Conservation (phyloP, 2,888 invertebrate species). For the Cabera pusaria region DNA sequence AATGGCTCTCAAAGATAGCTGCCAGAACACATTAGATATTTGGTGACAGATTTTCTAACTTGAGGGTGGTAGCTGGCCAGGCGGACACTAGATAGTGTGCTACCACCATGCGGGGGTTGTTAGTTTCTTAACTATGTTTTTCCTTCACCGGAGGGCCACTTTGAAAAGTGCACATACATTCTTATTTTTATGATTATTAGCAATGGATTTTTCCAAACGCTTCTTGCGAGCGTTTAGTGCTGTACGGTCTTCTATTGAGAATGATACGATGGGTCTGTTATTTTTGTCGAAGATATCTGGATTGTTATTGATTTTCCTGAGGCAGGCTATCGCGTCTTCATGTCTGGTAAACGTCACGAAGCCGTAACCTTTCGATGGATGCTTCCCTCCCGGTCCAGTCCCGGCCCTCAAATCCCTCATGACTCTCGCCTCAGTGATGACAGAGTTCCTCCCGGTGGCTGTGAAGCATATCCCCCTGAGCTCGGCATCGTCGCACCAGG, state of each 20-base stretch:
- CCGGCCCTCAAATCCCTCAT: constrained; percentile 91
- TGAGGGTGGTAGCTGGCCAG: too few species aligned
- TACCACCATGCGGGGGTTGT: too few species aligned
- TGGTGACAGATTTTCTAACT: too few species aligned
- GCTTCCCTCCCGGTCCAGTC: constrained; percentile 83
- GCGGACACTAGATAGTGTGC: too few species aligned
- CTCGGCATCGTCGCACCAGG: constrained; percentile 87
- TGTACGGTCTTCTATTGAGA: constrained; percentile 95
- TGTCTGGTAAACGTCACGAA: constrained; percentile 96
- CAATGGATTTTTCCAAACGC: constrained; percentile 88
- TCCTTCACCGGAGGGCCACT: too few species aligned
- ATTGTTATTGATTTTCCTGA: constrained; percentile 96
- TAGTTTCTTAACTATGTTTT: too few species aligned
- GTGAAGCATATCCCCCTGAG: constrained; percentile 87
- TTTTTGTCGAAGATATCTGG: constrained; percentile 91
- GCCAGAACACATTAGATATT: too few species aligned
- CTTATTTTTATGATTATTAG: too few species aligned
- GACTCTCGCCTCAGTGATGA: constrained; percentile 92
- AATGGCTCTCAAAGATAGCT: too few species aligned
- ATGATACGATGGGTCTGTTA: constrained; percentile 95
- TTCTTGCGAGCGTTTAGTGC: constrained; percentile 91
- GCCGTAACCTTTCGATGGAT: constrained; percentile 94
- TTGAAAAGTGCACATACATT: too few species aligned
- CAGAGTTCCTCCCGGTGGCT: constrained; percentile 79
- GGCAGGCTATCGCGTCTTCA: constrained; percentile 92